Evolutionary conservation across 2,113 vertebrate genomes (phyloP).

Genomic region (Oceanites oceanicus): DNA sequence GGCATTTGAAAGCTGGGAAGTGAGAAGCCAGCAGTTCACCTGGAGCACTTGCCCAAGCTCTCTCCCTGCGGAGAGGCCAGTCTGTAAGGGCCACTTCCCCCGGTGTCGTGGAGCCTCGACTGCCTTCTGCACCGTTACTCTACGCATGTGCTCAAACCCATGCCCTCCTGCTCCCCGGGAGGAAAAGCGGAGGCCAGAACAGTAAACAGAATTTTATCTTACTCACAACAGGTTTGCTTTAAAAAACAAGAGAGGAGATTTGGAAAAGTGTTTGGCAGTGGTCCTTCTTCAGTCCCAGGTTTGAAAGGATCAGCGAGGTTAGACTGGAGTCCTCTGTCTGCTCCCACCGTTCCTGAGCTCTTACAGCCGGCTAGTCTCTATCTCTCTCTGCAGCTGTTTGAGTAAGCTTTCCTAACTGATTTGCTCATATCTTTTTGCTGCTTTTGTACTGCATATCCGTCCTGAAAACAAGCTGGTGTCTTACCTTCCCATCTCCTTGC

Average conservation of each 20-base stretch:
- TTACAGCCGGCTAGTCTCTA: background rate
- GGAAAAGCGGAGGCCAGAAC: background rate
- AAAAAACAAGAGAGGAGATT: background rate
- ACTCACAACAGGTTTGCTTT: background rate
- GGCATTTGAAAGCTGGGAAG: background rate
- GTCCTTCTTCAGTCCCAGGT: background rate
- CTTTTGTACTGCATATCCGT: background rate
- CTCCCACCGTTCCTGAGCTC: background rate
- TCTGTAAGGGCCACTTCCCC: background rate
- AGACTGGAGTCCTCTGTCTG: background rate
- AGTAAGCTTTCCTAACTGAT: background rate
- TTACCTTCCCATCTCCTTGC: background rate
- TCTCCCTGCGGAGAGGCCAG: background rate
- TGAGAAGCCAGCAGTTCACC: background rate
- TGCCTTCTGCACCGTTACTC: background rate
- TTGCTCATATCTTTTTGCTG: background rate
- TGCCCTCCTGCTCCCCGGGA: fast-evolving
- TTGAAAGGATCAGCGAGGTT: background rate
- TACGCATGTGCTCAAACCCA: fast-evolving
- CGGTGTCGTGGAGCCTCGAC: fast-evolving
- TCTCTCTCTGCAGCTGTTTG: background rate
- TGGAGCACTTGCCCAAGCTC: background rate
- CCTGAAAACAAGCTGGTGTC: background rate
- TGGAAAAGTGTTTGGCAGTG: background rate
- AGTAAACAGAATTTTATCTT: background rate